Conservation (phyloP, 1,140 invertebrate species). For the Bathynomus jamesi region DNA sequence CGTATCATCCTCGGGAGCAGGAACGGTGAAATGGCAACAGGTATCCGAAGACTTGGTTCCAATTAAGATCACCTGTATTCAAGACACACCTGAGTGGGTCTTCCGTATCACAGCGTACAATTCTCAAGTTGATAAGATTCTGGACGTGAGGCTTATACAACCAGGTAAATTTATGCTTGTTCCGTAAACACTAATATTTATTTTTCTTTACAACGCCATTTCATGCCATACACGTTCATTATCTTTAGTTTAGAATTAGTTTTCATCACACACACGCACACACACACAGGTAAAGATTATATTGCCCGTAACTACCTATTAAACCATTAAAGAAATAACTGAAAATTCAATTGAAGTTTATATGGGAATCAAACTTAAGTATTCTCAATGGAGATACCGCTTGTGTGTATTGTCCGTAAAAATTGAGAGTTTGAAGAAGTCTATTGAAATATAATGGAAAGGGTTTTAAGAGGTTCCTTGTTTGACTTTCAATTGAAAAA, state of each 20-base stretch:
- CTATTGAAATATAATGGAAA: too few species aligned
- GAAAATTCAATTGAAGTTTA: too few species aligned
- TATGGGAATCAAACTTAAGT: too few species aligned
- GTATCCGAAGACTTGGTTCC: constrained; percentile 95
- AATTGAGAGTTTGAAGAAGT: too few species aligned
- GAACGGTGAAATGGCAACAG: constrained; percentile 91
- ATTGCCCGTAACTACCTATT: too few species aligned
- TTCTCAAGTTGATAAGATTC: constrained; percentile 94
- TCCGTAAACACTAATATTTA: neutral
- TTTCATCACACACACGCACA: too few species aligned
- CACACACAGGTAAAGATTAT: neutral
- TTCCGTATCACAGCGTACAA: constrained; percentile 98
- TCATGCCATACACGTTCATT: neutral
- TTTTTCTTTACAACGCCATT: neutral
- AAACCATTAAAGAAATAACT: too few species aligned
- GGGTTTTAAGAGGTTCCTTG: too few species aligned
- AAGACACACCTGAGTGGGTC: constrained; percentile 77
- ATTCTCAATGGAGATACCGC: too few species aligned
- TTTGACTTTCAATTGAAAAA: too few species aligned
- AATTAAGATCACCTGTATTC: constrained; percentile 93
- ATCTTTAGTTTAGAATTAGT: neutral
- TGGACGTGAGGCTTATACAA: constrained; percentile 90
- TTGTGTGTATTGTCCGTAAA: too few species aligned
- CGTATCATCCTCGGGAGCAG: constrained; percentile 78
- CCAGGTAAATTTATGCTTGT: constrained; percentile 71